Evolutionary conservation across 2,113 vertebrate genomes (phyloP).

Genomic region (Nipponia nippon): DNA sequence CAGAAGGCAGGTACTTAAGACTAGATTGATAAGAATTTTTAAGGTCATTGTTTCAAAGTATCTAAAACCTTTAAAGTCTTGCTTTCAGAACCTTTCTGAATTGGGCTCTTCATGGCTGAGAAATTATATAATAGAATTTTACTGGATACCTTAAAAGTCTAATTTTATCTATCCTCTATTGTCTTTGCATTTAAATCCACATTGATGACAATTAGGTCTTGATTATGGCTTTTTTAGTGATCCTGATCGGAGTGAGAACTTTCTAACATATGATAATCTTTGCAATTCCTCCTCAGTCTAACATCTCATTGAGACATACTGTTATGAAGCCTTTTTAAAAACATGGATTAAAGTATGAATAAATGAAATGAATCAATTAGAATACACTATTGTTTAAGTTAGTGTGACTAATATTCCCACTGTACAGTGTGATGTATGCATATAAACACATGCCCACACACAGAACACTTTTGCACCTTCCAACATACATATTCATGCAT

Average conservation of each 20-base stretch:
- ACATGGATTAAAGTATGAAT: background rate
- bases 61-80: background rate
- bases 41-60: background rate
- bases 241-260: background rate
- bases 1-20: background rate
- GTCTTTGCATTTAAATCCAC: background rate
- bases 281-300: background rate
- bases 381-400: background rate
- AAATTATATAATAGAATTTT: background rate
- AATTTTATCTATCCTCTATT: background rate
- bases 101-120: background rate
- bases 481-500: background rate
- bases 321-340: background rate
- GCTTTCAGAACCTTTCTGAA: background rate
- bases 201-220: background rate
- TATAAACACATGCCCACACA: background rate
- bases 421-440: background rate
- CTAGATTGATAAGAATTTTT: background rate
- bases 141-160: background rate
- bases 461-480: background rate
- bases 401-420: background rate
- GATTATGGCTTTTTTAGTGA: background rate
- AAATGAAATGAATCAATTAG: background rate
- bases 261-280: background rate
- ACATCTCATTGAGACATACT: background rate